These are phyloP conservation scores for Erythrolamprus reginae DNA, from an alignment of 2,113 vertebrate species.

Conservation along the genomic window DNA sequence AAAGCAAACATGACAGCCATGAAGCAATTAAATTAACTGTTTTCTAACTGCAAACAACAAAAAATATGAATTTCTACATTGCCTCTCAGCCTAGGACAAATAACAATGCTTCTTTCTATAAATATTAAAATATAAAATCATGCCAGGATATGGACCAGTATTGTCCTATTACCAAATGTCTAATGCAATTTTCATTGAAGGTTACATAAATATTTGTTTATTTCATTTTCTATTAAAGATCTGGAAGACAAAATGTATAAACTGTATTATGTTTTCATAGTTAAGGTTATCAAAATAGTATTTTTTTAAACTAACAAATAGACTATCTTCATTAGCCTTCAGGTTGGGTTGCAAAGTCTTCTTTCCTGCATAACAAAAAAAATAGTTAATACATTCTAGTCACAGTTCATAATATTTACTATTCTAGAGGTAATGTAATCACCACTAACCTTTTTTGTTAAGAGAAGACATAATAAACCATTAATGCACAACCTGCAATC, in stretches of 20 bases:
- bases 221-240: neutral
- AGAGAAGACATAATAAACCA: conserved; percentile 76
- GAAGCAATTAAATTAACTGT: neutral
- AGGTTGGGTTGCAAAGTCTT: conserved; percentile 50
- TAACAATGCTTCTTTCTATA: neutral
- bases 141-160: neutral
- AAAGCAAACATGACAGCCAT: neutral
- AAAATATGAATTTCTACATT: neutral
- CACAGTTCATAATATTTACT: neutral
- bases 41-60: neutral
- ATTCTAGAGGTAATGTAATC: neutral
- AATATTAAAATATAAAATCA: neutral
- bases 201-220: neutral
- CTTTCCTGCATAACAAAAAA: conserved; percentile 56
- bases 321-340: conserved; percentile 25
- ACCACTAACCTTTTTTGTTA: conserved; percentile 53
- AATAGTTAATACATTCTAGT: neutral
- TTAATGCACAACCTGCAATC: conserved; percentile 71
- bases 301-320: conserved; percentile 27
- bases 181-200: neutral
- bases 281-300: conserved; percentile 19
- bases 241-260: neutral
- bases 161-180: neutral
- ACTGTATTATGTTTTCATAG: neutral
- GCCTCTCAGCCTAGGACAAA: neutral